Base-by-base conservation (phyloP, 2,888 invertebrate genomes). In the Selenia dentaria region DNA sequence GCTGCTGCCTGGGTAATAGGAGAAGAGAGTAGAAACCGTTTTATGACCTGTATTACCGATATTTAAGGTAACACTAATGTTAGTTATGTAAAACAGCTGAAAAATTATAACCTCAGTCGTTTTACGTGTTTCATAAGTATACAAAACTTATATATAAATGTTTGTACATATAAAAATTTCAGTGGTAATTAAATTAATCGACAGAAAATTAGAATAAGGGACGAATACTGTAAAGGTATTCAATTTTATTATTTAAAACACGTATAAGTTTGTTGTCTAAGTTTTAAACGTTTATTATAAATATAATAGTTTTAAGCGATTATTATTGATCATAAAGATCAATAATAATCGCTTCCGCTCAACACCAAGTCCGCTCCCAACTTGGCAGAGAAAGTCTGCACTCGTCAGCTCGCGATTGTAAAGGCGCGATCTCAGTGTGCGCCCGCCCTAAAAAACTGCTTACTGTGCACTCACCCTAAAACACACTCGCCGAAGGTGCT, bases 381-480 rank as follows among this genome's bases (percentile, higher is more conserved):
- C 35, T 40, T 54, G 62, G 60, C 69, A 57, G 62, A 74, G 77
- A 68, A 72, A 68, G 80, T 78, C 79, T 83, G 84, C 55, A 49
- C 63, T 62, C 75, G 83, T 80, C 84, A 82, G 79, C 67, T 69
- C 65, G 62, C 78, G 75, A 79, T 76, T 77, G 79, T 75, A 82
- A 81, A 77, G 79, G 78, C 77, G 72, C 73, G 72, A 69, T 71
- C 64, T 63, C 59, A 62, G 57, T 66, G 67, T 63, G 61, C 63
- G 38, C 54, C 36, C 36, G 59, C 57, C 52, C 52, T 49, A 41
- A 45, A 51, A 45, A 41, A 36, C 28, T 28, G 41, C 33, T 32
- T 27, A 28, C 8, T 42, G 61, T 65, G 63, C 64, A 57, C 58
- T 60, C 62, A 58, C 54, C 57, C 57, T 58, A 67, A 62, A 66